phyloP scores from a whole-genome alignment of 2,113 vertebrate genomes.

The Sprattus sprattus region DNA sequence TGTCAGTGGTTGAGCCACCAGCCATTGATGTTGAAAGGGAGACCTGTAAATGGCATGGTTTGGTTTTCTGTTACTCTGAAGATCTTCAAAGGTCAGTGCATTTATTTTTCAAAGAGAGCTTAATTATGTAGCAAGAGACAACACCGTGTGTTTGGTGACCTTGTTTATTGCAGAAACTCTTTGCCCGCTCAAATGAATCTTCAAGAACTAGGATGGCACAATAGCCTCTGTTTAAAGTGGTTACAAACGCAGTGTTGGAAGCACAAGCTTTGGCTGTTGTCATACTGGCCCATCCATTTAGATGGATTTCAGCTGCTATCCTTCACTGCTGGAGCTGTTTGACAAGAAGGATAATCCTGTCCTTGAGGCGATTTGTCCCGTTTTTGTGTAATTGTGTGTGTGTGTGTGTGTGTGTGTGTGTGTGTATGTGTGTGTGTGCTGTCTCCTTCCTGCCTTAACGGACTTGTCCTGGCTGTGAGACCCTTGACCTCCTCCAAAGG shows the following conservation, averaged over 20 bases:
- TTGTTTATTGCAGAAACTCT: background rate
- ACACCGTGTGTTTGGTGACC: background rate
- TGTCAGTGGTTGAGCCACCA: constrained; percentile 41
- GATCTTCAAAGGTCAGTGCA: constrained; percentile 43
- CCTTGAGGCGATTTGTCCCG: background rate
- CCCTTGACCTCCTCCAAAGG: background rate
- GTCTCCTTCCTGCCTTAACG: background rate
- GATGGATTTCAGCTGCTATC: constrained; percentile 21
- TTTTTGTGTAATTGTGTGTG: background rate
- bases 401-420: background rate
- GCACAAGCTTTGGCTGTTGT: background rate
- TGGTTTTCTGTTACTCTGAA: constrained; percentile 38
- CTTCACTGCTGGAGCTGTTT: background rate
- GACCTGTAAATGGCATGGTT: constrained; percentile 31
- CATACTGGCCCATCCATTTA: constrained; percentile 10
- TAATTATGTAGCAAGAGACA: background rate
- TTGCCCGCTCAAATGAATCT: background rate
- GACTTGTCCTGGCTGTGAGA: background rate
- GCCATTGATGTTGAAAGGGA: constrained; percentile 55
- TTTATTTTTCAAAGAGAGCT: background rate
- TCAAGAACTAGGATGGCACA: background rate
- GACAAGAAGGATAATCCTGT: constrained; percentile 14
- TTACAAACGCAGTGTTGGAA: background rate
- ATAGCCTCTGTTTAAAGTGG: background rate
- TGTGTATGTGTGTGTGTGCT: background rate